These are phyloP conservation scores for Ormyrus thymus DNA, from an alignment of 2,888 invertebrate species.

Conservation along the genomic window DNA sequence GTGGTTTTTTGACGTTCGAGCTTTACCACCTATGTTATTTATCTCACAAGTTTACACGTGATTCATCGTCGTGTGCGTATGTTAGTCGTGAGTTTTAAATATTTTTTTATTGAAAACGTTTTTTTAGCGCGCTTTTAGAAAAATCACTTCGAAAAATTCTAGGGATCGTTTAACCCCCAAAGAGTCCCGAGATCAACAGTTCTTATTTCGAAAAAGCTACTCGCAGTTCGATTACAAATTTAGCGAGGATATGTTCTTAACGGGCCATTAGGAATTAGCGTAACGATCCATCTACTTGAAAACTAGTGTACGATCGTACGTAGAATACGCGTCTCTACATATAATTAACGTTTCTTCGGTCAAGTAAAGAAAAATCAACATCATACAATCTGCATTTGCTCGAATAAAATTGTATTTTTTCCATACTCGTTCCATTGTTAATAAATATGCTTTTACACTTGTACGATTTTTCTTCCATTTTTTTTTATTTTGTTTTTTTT, in stretches of 20 bases:
- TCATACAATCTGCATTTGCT: slow-evolving; percentile 46
- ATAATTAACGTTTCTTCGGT: slow-evolving; percentile 38
- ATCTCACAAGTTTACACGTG: slow-evolving; percentile 50
- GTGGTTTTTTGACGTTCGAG: slow-evolving; percentile 36
- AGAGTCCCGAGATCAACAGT: slow-evolving; percentile 52
- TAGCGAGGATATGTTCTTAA: slow-evolving; percentile 56
- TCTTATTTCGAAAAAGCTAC: slow-evolving; percentile 52
- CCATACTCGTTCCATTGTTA: slow-evolving; percentile 41
- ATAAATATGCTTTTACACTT: slow-evolving; percentile 48
- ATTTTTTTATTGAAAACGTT: slow-evolving; percentile 43
- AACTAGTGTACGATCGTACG: slow-evolving; percentile 43
- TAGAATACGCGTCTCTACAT: slow-evolving; percentile 49
- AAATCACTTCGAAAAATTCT: slow-evolving; percentile 54
- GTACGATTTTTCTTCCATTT: slow-evolving; percentile 33
- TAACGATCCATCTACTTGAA: slow-evolving; percentile 51
- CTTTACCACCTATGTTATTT: slow-evolving; percentile 39
- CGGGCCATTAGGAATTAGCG: slow-evolving; percentile 51
- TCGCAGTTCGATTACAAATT: slow-evolving; percentile 55
- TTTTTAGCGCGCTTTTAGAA: slow-evolving; percentile 53
- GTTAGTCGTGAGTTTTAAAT: slow-evolving; percentile 43
- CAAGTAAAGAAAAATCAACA: slow-evolving; percentile 50
- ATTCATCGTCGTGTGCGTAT: slow-evolving; percentile 54
- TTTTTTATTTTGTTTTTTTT: slow-evolving; percentile 34
- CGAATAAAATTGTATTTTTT: slow-evolving; percentile 51
- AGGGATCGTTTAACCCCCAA: slow-evolving; percentile 45